phyloP scores from a whole-genome alignment of 2,113 vertebrate species.

The Bubo scandiacus region DNA sequence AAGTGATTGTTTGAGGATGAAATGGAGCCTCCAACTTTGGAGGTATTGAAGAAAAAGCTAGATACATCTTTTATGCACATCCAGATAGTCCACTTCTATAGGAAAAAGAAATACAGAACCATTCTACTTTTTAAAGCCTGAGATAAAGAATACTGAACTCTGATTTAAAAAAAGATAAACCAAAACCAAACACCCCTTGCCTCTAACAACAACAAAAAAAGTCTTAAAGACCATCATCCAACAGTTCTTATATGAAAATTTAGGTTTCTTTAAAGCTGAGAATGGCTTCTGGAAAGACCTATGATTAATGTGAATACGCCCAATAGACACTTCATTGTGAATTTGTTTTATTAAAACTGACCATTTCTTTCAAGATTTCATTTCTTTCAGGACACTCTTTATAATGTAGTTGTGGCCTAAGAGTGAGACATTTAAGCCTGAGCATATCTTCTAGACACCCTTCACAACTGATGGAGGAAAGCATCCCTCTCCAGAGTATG shows the following conservation, averaged over 20 bases:
- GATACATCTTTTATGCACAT: neutral
- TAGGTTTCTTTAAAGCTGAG: neutral
- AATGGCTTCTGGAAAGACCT: neutral
- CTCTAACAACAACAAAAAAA: neutral
- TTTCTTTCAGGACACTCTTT: neutral
- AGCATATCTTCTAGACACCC: neutral
- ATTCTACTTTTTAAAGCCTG: neutral
- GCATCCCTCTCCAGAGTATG: neutral
- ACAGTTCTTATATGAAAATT: neutral
- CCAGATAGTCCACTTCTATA: neutral
- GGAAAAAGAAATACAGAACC: neutral
- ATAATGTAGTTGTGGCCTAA: neutral
- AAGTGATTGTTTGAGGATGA: neutral
- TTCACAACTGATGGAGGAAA: neutral
- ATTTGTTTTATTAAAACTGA: neutral
- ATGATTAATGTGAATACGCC: neutral
- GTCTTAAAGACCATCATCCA: neutral
- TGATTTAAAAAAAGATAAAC: neutral
- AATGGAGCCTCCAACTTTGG: neutral
- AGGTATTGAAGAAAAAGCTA: neutral
- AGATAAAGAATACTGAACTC: neutral
- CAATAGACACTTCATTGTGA: neutral
- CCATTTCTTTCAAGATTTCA: neutral
- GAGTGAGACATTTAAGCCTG: neutral
- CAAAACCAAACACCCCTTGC: neutral